These are phyloP conservation scores for Lasioglossum baleicum DNA, from an alignment of 1,140 invertebrate species.

Conservation along the genomic window DNA sequence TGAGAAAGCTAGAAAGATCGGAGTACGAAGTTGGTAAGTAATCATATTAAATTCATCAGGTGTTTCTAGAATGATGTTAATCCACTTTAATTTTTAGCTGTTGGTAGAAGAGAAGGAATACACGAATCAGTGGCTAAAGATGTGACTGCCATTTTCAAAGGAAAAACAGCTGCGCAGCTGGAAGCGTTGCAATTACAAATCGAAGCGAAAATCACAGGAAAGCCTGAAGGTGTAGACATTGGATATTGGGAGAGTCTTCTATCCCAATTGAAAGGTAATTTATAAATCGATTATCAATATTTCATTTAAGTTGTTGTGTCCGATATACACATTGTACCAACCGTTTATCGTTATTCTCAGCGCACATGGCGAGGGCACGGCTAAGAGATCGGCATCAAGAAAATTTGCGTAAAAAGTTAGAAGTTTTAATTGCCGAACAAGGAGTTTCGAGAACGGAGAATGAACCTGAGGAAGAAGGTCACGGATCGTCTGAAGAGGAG, in stretches of 20 bases:
- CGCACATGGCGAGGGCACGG: slow-evolving; percentile 95
- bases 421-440: slow-evolving; percentile 94
- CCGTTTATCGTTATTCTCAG: slow-evolving; percentile 75
- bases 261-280: slow-evolving; percentile 90
- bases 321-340: neutral
- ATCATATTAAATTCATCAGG: slow-evolving; percentile 7
- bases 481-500: slow-evolving; percentile 39
- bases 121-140: slow-evolving; percentile 95
- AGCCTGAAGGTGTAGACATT: slow-evolving; percentile 95
- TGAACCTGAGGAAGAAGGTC: slow-evolving; percentile 59
- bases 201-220: slow-evolving; percentile 91
- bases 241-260: slow-evolving; percentile 98
- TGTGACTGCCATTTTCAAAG: slow-evolving; percentile 94
- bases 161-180: slow-evolving; percentile 94
- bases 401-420: slow-evolving; percentile 93
- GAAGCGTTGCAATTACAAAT: slow-evolving; percentile 92
- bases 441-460: slow-evolving; percentile 81
- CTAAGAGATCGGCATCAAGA: slow-evolving; percentile 95
- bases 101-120: slow-evolving; percentile 93
- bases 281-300: slow-evolving; percentile 13
- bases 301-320: slow-evolving; percentile 26
- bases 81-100: slow-evolving; percentile 69
- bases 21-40: slow-evolving; percentile 82
- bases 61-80: neutral
- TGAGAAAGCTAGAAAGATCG: slow-evolving; percentile 86